phyloP scores from a whole-genome alignment of 2,888 invertebrate genomes.

The Caprella mutica region DNA sequence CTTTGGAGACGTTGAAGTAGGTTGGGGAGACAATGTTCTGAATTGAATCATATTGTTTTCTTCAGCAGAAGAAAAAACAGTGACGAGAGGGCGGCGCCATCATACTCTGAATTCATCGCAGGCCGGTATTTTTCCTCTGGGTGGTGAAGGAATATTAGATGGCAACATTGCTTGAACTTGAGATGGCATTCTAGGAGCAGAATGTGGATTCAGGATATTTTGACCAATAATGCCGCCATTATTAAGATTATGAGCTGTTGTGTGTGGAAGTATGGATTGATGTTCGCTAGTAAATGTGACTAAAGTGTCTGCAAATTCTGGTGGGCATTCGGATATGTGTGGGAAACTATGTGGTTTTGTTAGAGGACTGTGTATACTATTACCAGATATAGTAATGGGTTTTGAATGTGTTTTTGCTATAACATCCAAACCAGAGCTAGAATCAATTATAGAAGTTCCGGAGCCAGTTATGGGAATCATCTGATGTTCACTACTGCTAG shows the following conservation, averaged over 20 bases:
- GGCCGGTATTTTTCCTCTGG: conserved; percentile 23
- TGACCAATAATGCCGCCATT: conserved; percentile 1
- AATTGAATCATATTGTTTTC: conserved; percentile 7
- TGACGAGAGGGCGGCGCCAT: conserved; percentile 34
- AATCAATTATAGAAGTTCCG: conserved; percentile 16
- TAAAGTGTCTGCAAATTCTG: conserved; percentile 27
- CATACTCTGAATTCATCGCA: conserved; percentile 31
- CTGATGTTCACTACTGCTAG: conserved; percentile 26
- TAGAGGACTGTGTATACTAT: conserved; percentile 13
- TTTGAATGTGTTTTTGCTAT: conserved; percentile 15
- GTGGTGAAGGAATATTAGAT: conserved; percentile 22
- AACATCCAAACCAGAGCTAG: conserved; percentile 18
- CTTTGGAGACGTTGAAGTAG: conserved; percentile 13
- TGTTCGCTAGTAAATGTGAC: neutral
- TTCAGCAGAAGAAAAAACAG: conserved; percentile 18
- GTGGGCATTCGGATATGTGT: conserved; percentile 32
- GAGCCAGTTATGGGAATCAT: conserved; percentile 18
- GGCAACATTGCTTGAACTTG: conserved; percentile 28
- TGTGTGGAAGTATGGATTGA: conserved; percentile 9
- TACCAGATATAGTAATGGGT: conserved; percentile 15
- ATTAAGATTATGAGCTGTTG: conserved; percentile 20
- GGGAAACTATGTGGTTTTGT: conserved; percentile 23
- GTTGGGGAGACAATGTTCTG: conserved; percentile 2
- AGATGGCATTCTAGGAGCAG: conserved; percentile 17
- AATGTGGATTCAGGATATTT: conserved; percentile 17